Evolutionary conservation across 2,797 vertebrate species (phyloP), one percentile per base, ranked within the genome.

Genomic region (Sebastes trivittatus): DNA sequence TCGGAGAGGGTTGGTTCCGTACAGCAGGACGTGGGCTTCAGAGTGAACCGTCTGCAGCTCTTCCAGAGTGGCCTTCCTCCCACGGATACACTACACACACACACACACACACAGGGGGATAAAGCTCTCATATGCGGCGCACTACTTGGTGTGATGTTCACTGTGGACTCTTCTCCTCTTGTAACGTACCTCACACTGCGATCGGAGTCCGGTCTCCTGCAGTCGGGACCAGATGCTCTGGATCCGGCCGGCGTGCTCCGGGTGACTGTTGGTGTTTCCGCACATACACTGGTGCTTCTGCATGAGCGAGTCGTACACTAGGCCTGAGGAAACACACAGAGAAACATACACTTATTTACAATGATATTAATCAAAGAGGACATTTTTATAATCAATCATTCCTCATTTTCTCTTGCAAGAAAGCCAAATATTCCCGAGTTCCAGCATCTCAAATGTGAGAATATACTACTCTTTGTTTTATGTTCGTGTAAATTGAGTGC

Each of bases 141-240:
- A 1, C 71, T 63, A 29, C 46, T 27, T 4, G 2, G 36, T 42
- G 52, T 5, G n/a, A 42, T 4, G 22, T 52, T 52, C 32, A 11
- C 20, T 0, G 14, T 7, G 10, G 18, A 25, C 58, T 29, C 13
- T 7, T 49, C 63, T 25, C 54, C 11, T 22, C 9, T 2, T 6
- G 3, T 1, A 16, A 16, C 67, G 77, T 82, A 99, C 98, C 97
- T 99, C 98, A 18, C 98, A 99, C 95, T 98, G 97, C 87, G 96
- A 88, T n/a, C 97, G 94, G 64, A 99, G 96, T n/a, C 98, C 98
- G 0, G 98, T 99, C 93, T 99, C 98, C 94, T 99, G 98, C 77
- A 99, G 96, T 49, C 98, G 96, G 7, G 98, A 99, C 98, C 98
- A 99, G 91, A 99, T 99, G 95, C 98, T 99, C 95, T 99, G 98